These are phyloP conservation scores for Syndactyla subalaris DNA, from an alignment of 2,797 vertebrate genomes.

Conservation along the genomic window DNA sequence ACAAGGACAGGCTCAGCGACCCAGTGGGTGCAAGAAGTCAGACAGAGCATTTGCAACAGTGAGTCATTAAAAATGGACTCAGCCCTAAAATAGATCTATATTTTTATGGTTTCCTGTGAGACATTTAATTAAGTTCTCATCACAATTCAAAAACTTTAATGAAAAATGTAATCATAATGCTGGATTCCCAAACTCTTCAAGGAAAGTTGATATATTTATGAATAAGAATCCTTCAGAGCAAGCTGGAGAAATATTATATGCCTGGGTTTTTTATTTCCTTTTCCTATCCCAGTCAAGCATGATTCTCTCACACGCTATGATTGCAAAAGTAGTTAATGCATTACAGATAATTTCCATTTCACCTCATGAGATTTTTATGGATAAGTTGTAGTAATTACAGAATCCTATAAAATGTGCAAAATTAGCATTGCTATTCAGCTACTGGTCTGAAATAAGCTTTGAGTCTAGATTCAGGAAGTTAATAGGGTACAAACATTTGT, in stretches of 20 bases:
- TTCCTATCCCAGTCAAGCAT: background rate
- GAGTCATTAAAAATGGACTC: background rate
- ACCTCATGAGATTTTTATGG: background rate
- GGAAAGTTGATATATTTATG: background rate
- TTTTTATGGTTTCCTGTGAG: background rate
- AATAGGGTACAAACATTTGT: background rate
- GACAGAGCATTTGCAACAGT: background rate
- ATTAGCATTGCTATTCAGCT: background rate
- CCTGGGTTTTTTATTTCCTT: background rate
- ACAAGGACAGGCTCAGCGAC: background rate
- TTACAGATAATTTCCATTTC: background rate
- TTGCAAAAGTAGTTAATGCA: background rate
- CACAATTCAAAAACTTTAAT: background rate
- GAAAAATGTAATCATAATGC: background rate
- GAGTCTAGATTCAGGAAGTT: background rate
- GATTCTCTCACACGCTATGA: background rate
- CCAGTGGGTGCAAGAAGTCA: background rate
- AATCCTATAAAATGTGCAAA: background rate
- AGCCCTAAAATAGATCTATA: background rate
- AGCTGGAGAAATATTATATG: background rate
- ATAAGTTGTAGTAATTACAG: background rate
- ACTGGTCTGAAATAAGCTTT: background rate
- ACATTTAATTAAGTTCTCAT: background rate
- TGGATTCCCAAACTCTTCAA: background rate
- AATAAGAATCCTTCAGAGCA: background rate